Conservation (phyloP, 2,888 invertebrate species). For the Chrysodeixis includens region DNA sequence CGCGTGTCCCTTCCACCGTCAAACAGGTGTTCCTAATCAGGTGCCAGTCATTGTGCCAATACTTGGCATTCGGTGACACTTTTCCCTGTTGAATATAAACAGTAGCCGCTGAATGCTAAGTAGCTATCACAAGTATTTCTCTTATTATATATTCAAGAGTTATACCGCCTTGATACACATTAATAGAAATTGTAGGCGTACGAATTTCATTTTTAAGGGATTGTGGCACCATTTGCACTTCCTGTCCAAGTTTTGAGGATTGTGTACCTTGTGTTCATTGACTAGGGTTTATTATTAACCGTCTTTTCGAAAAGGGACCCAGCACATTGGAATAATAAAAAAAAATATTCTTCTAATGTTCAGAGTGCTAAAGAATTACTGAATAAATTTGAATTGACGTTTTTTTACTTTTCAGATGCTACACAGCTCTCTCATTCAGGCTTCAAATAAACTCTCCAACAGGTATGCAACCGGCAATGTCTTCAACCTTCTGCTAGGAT, state of each 20-base stretch:
- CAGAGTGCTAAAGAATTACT: not conserved
- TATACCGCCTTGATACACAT: conserved; percentile 33
- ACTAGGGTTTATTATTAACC: not conserved
- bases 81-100: conserved; percentile 51
- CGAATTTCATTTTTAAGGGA: conserved; percentile 42
- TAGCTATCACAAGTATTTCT: conserved; percentile 48
- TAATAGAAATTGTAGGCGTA: conserved; percentile 43
- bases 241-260: conserved; percentile 21
- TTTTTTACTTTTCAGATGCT: conserved; percentile 37
- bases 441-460: not conserved
- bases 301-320: not conserved
- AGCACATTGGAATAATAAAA: not conserved
- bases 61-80: conserved; percentile 52
- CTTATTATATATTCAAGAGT: conserved; percentile 55
- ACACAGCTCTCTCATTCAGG: not conserved
- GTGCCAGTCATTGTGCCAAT: conserved; percentile 48
- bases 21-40: conserved; percentile 46
- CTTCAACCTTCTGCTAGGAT: conserved; percentile 72
- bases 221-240: conserved; percentile 37
- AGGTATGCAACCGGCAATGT: conserved; percentile 60
- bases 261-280: not conserved
- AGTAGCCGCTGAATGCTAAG: conserved; percentile 40
- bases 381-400: not conserved
- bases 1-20: not conserved
- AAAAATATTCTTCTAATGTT: not conserved